These are phyloP conservation scores for Ochropleura plecta DNA, from an alignment of 2,888 invertebrate species.

Conservation along the genomic window DNA sequence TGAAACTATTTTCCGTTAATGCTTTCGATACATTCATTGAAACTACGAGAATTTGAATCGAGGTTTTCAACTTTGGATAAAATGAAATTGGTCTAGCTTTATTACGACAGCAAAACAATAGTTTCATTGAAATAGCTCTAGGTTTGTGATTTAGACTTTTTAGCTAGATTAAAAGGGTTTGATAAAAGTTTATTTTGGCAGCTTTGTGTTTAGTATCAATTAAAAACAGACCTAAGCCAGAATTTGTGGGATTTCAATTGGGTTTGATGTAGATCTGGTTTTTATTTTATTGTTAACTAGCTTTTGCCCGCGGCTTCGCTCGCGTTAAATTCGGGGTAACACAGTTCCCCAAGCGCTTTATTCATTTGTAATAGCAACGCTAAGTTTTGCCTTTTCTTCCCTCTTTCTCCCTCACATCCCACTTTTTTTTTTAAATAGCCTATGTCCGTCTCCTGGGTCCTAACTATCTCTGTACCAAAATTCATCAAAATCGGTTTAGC, in stretches of 20 bases:
- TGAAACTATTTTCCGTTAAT: background rate
- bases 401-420: too few species aligned
- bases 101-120: constrained; percentile 3
- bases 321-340: too few species aligned
- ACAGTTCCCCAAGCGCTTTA: too few species aligned
- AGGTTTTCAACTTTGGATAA: constrained; percentile 1
- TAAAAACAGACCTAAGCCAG: background rate
- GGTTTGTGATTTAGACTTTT: constrained; percentile 3
- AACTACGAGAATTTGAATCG: constrained; percentile 6
- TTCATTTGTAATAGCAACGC: too few species aligned
- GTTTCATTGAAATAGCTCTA: constrained; percentile 1
- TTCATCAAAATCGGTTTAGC: too few species aligned
- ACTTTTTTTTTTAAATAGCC: too few species aligned
- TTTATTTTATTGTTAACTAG: background rate
- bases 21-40: background rate
- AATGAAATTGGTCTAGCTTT: background rate
- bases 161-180: background rate
- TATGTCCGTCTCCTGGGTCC: too few species aligned
- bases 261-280: background rate
- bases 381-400: too few species aligned
- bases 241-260: constrained; percentile 10
- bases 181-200: constrained; percentile 4
- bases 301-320: too few species aligned
- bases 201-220: constrained; percentile 1
- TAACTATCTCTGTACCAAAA: too few species aligned